A percentile compares a stretch with the other conserved stretches of the same genome.
These are phyloP conservation scores for Drosophila erecta DNA, from an alignment of 1,140 invertebrate species.

Conservation along the genomic window DNA sequence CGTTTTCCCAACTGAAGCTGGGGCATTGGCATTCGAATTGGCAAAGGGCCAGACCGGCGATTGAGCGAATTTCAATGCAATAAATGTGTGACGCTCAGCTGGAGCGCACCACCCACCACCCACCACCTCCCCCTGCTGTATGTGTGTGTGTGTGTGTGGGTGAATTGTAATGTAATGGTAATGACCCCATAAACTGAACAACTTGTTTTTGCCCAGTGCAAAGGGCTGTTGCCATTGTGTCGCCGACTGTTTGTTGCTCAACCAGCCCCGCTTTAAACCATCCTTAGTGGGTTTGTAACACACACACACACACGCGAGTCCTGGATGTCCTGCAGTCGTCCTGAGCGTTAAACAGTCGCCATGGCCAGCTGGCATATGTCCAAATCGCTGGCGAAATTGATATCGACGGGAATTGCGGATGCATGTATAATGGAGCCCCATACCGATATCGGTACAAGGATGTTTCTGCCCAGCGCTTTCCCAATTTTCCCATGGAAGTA, in stretches of 20 bases:
- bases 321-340: slow-evolving; percentile 30
- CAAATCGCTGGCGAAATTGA: slow-evolving; percentile 39
- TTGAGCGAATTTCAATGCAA: slow-evolving; percentile 83
- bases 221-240: slow-evolving; percentile 75
- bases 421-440: too few relatives aligned
- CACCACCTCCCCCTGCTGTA: neutral
- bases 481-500: too few relatives aligned
- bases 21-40: slow-evolving; percentile 48
- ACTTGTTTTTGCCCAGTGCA: slow-evolving; percentile 75
- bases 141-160: slow-evolving; percentile 28
- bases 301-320: too few relatives aligned
- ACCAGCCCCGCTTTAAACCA: slow-evolving; percentile 1
- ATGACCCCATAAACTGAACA: slow-evolving; percentile 82
- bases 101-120: slow-evolving; percentile 32
- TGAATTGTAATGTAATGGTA: slow-evolving; percentile 78
- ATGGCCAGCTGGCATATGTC: slow-evolving; percentile 45
- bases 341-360: slow-evolving; percentile 40
- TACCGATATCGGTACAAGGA: neutral
- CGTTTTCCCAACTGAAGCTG: slow-evolving; percentile 20
- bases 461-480: neutral
- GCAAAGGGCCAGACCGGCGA: slow-evolving; percentile 70
- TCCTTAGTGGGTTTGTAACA: neutral
- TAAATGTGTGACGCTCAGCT: slow-evolving; percentile 66
- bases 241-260: slow-evolving; percentile 42
- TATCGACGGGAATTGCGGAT: slow-evolving; percentile 16